A percentile compares a stretch with the other conserved stretches of the same genome.
Conservation (phyloP, 1,140 invertebrate genomes). For the Stegodyphus mimosarum region DNA sequence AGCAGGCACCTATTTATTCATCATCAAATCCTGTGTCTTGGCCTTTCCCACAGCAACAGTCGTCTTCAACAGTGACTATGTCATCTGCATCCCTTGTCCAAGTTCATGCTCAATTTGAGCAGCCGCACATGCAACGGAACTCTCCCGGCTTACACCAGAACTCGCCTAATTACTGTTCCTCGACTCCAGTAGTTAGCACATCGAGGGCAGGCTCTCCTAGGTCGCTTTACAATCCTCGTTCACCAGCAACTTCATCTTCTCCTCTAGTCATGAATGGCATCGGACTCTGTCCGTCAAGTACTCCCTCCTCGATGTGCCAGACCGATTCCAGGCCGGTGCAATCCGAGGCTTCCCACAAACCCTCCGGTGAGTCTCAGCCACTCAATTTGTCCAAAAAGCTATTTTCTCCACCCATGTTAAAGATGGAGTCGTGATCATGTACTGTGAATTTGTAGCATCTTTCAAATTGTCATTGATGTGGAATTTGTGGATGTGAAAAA, state of each 20-base stretch:
- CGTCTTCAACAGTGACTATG: not conserved
- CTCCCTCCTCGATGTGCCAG: not conserved
- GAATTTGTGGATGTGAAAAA: not conserved
- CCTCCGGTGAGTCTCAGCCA: slow-evolving; percentile 75
- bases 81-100: slow-evolving; percentile 30
- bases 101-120: slow-evolving; percentile 5
- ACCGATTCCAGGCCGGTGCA: slow-evolving; percentile 19
- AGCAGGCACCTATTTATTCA: slow-evolving; percentile 27
- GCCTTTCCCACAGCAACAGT: slow-evolving; percentile 29
- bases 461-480: slow-evolving; percentile 5
- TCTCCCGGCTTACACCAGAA: not conserved
- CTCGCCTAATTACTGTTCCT: slow-evolving; percentile 8
- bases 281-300: not conserved
- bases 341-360: slow-evolving; percentile 75
- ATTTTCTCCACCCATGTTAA: slow-evolving; percentile 74
- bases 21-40: slow-evolving; percentile 23
- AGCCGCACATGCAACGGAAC: slow-evolving; percentile 15
- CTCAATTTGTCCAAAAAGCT: slow-evolving; percentile 90
- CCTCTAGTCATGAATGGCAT: slow-evolving; percentile 59
- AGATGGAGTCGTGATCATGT: slow-evolving; percentile 55
- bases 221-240: slow-evolving; percentile 33
- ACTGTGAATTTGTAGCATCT: not conserved
- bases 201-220: slow-evolving; percentile 41
- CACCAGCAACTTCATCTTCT: slow-evolving; percentile 24
- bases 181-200: slow-evolving; percentile 17